Evolutionary conservation across 2,888 invertebrate species (phyloP).

Genomic region (Troilus luridus): DNA sequence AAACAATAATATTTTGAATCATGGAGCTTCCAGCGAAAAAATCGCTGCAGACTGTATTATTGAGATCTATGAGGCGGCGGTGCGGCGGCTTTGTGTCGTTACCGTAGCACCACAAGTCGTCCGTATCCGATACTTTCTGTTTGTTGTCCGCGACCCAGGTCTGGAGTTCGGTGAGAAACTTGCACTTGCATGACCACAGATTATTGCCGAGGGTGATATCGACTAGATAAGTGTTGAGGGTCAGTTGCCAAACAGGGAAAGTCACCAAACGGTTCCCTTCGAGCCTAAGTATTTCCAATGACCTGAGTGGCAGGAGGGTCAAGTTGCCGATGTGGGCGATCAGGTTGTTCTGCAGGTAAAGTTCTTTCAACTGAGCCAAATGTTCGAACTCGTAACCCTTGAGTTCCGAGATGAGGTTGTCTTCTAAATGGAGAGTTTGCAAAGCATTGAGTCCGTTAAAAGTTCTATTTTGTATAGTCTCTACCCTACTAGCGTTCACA

Average conservation of each 20-base stretch:
- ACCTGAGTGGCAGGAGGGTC: constrained; percentile 83
- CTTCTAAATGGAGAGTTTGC: constrained; percentile 86
- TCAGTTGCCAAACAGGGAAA: constrained; percentile 85
- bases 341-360: constrained; percentile 89
- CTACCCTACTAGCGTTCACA: constrained; percentile 87
- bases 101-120: constrained; percentile 86
- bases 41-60: constrained; percentile 89
- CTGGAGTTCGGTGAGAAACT: constrained; percentile 83
- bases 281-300: constrained; percentile 83
- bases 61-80: constrained; percentile 85
- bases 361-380: constrained; percentile 82
- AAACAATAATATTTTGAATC: constrained; percentile 85
- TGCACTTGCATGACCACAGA: constrained; percentile 92
- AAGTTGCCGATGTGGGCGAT: constrained; percentile 84
- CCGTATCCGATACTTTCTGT: constrained; percentile 83
- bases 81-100: constrained; percentile 81
- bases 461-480: constrained; percentile 90
- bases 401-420: constrained; percentile 84
- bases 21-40: constrained; percentile 87
- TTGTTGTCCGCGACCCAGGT: constrained; percentile 87
- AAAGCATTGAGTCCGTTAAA: constrained; percentile 87
- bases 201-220: constrained; percentile 87
- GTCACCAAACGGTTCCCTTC: constrained; percentile 87
- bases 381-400: constrained; percentile 90
- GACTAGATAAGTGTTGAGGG: constrained; percentile 78